A percentile compares a stretch with the other conserved stretches of the same genome.
Evolutionary conservation across 2,797 vertebrate species (phyloP).

Genomic region (Anguilla megastoma): DNA sequence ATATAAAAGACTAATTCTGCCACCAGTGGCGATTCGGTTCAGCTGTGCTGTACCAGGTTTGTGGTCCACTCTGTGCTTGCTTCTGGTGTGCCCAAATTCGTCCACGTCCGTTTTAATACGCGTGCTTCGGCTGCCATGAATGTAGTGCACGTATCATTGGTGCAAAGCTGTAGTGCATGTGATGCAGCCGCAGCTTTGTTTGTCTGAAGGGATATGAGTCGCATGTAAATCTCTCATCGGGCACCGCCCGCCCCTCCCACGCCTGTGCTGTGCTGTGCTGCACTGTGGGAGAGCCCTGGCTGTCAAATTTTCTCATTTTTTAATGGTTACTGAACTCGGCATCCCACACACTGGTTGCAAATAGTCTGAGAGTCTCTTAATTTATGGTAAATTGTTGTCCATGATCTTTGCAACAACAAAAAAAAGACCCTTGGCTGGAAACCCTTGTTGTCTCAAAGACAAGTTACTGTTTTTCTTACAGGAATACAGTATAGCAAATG

Average conservation of each 20-base stretch:
- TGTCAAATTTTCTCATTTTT: not conserved
- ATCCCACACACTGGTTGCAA: not conserved
- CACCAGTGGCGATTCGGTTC: no score
- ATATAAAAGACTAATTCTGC: no score
- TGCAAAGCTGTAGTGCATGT: not conserved
- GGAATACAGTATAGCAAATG: constrained; percentile 5
- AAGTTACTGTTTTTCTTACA: constrained; percentile 7
- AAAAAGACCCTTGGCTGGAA: not conserved
- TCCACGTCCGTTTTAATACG: no score
- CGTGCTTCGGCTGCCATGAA: no score
- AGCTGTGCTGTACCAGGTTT: no score
- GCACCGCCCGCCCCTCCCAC: not conserved
- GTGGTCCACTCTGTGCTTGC: no score
- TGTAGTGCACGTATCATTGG: not conserved
- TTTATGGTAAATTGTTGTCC: not conserved
- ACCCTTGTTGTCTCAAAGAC: not conserved
- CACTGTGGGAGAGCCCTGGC: not conserved
- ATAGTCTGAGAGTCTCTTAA: not conserved
- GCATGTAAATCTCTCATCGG: constrained; percentile 5
- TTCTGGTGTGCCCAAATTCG: no score
- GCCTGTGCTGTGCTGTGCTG: not conserved
- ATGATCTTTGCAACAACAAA: not conserved
- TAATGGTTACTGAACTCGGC: not conserved
- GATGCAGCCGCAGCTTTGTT: no score
- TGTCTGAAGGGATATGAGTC: no score